Evolutionary conservation across 2,797 vertebrate species (phyloP).

Genomic region (Pempheris klunzingeri): DNA sequence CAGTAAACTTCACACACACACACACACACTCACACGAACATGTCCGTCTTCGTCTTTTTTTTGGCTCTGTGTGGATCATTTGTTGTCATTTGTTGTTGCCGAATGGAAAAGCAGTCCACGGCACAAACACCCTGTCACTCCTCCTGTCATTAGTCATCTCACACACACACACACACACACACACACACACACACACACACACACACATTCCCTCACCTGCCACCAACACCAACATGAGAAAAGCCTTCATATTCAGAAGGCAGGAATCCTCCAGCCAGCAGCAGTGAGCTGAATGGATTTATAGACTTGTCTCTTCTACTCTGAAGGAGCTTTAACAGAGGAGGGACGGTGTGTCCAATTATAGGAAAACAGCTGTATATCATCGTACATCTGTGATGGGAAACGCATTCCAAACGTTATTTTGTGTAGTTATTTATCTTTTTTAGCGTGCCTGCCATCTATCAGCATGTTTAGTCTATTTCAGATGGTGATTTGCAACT

Average conservation of each 20-base stretch:
- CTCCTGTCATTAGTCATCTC: conserved; percentile 33
- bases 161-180: conserved; percentile 8
- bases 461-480: not conserved
- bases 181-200: conserved; percentile 5
- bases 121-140: conserved; percentile 48
- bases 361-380: conserved; percentile 7
- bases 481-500: conserved; percentile 16
- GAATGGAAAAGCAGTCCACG: conserved; percentile 34
- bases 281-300: conserved; percentile 36
- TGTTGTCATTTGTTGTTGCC: conserved; percentile 61
- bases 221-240: conserved; percentile 34
- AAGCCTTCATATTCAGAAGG: conserved; percentile 32
- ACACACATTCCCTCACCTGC: conserved; percentile 27
- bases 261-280: conserved; percentile 16
- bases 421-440: conserved; percentile 14
- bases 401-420: conserved; percentile 39
- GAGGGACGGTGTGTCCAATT: conserved; percentile 9
- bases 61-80: conserved; percentile 33
- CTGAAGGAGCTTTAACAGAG: conserved; percentile 18
- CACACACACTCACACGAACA: not conserved
- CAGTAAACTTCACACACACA: not conserved
- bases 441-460: not conserved
- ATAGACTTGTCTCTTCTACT: conserved; percentile 12
- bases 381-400: not conserved
- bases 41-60: conserved; percentile 29